These are phyloP conservation scores for Oryzias woworae DNA, from an alignment of 2,113 vertebrate genomes.

Conservation along the genomic window DNA sequence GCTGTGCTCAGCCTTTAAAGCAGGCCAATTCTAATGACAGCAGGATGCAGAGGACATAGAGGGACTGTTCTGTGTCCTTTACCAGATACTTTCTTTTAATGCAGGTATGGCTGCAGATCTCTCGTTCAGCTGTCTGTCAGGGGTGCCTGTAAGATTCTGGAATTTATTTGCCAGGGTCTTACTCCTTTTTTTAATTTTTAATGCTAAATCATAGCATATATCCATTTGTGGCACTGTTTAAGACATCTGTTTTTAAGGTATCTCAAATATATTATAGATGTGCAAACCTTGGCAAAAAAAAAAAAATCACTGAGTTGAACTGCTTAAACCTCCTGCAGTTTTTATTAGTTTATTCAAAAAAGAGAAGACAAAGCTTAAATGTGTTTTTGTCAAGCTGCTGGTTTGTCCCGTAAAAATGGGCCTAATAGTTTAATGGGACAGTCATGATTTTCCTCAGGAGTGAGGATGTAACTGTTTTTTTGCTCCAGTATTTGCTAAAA, in stretches of 20 bases:
- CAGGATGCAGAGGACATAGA: conserved; percentile 40
- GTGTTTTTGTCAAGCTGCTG: no score
- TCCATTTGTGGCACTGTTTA: background rate
- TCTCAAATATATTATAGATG: no score
- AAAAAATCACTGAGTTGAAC: no score
- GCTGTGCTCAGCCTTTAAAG: conserved; percentile 63
- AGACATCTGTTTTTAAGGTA: background rate
- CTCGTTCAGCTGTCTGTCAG: conserved; percentile 17
- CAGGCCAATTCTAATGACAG: conserved; percentile 58
- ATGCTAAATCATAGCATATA: background rate
- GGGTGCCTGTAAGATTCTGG: conserved; percentile 15
- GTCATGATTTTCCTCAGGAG: no score
- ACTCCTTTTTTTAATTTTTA: background rate
- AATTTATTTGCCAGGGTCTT: conserved; percentile 29
- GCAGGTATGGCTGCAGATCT: conserved; percentile 29
- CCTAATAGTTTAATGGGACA: no score
- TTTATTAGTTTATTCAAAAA: no score
- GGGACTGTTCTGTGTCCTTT: conserved; percentile 55
- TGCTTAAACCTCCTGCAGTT: no score
- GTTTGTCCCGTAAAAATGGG: no score
- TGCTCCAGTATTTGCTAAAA: no score
- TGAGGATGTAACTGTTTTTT: no score
- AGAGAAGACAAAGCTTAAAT: no score
- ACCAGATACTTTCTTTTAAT: conserved; percentile 37
- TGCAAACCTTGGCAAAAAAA: no score